Percentiles rank a stretch among this genome's conserved stretches.
Conservation (phyloP, 2,888 invertebrate species). For the Trimorus sp. region DNA sequence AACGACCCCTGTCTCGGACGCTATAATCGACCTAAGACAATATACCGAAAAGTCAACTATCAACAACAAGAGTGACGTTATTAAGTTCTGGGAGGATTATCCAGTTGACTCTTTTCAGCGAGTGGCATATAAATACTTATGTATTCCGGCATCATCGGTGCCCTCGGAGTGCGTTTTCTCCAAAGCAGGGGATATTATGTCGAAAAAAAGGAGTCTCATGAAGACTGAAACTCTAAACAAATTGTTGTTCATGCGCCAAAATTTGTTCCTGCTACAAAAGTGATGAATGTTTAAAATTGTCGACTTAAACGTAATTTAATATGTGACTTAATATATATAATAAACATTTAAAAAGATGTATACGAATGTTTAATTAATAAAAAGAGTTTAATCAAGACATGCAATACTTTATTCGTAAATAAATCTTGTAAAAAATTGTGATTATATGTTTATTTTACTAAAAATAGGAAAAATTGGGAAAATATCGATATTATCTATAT, state of each 20-base stretch:
- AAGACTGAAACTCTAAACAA: slow-evolving; percentile 4
- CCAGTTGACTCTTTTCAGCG: neutral
- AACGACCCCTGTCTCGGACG: slow-evolving; percentile 12
- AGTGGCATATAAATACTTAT: slow-evolving; percentile 18
- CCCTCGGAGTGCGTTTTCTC: slow-evolving; percentile 31
- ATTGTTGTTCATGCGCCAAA: slow-evolving; percentile 16
- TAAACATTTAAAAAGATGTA: too few relatives aligned
- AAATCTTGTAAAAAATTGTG: too few relatives aligned
- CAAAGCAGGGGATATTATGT: slow-evolving; percentile 35
- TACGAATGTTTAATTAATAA: too few relatives aligned
- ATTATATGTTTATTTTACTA: too few relatives aligned
- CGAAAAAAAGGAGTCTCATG: slow-evolving; percentile 12
- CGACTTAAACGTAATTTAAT: too few relatives aligned
- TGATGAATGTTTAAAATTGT: too few relatives aligned
- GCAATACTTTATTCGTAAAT: too few relatives aligned
- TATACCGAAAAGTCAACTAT: slow-evolving; percentile 25
- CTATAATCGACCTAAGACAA: slow-evolving; percentile 18
- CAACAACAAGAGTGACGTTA: neutral
- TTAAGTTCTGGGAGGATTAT: slow-evolving; percentile 23
- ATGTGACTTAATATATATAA: too few relatives aligned
- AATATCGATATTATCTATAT: too few relatives aligned
- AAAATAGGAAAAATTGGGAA: too few relatives aligned
- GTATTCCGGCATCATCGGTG: slow-evolving; percentile 28
- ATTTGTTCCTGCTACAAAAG: slow-evolving; percentile 11
- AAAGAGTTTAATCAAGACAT: too few relatives aligned